Percentiles rank a stretch among this genome's conserved stretches.
phyloP scores from a whole-genome alignment of 2,888 invertebrate species.

The Amiota communis region DNA sequence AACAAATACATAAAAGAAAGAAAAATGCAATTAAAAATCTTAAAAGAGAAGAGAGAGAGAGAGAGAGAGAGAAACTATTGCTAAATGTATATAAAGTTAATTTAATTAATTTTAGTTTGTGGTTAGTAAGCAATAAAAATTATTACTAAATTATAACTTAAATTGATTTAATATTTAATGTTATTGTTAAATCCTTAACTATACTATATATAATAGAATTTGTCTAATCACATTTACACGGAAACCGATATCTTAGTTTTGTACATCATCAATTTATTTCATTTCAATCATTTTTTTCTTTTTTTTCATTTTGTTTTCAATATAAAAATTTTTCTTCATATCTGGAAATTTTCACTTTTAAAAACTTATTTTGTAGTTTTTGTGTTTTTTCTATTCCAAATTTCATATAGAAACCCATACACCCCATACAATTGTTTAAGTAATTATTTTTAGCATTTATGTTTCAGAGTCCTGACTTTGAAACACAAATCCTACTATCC shows the following conservation, averaged over 20 bases:
- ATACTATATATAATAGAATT: background rate
- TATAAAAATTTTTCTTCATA: no score
- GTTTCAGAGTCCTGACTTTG: constrained; percentile 53
- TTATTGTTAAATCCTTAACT: background rate
- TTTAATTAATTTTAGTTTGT: no score
- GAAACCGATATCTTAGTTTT: background rate
- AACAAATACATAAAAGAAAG: no score
- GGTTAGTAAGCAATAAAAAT: no score
- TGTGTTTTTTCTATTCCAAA: background rate
- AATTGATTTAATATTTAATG: background rate
- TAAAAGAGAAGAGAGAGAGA: no score
- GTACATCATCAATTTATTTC: constrained; percentile 17
- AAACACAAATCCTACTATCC: constrained; percentile 20
- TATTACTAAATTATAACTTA: background rate
- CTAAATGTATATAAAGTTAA: no score
- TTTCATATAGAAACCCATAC: no score
- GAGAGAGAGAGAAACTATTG: no score
- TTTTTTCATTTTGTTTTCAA: no score
- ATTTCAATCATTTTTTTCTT: background rate
- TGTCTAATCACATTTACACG: constrained; percentile 22
- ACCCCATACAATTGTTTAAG: constrained; percentile 7
- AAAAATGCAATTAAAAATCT: no score
- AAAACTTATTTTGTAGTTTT: background rate
- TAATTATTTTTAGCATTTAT: constrained; percentile 24
- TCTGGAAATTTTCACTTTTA: no score